Percentiles rank a stretch among this genome's conserved stretches.
Conservation (phyloP, 2,797 vertebrate genomes). For the Cirrhinus molitorella region DNA sequence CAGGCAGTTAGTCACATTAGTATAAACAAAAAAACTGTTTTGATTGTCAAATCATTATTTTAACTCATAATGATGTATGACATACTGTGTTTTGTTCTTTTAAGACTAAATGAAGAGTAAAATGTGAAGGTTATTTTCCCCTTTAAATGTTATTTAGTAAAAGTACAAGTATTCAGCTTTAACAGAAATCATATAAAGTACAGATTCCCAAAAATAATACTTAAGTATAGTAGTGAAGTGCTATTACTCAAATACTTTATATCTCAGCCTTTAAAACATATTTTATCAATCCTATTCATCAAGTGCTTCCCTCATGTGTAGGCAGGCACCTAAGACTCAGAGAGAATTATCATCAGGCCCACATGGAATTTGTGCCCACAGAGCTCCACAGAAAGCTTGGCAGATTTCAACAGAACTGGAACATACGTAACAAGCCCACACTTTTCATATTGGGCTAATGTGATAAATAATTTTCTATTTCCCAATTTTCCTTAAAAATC, state of each 20-base stretch:
- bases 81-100: background rate
- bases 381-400: conserved; percentile 8
- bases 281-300: background rate
- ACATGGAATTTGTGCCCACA: background rate
- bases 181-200: background rate
- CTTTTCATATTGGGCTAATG: background rate
- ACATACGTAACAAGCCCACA: background rate
- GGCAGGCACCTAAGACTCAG: background rate
- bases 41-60: background rate
- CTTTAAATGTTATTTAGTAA: background rate
- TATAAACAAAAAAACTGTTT: too few species aligned
- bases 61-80: background rate
- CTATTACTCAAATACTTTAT: background rate
- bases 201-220: background rate
- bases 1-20: too few species aligned
- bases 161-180: background rate
- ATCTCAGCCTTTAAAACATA: background rate
- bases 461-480: background rate
- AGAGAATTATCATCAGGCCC: conserved; percentile 10
- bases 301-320: background rate
- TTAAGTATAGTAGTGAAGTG: background rate
- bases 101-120: background rate
- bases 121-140: background rate
- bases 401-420: background rate
- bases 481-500: background rate